Percentiles rank a stretch among this genome's conserved stretches.
These are phyloP conservation scores for Cephus sareptanus DNA, from an alignment of 2,888 invertebrate species.

Conservation along the genomic window DNA sequence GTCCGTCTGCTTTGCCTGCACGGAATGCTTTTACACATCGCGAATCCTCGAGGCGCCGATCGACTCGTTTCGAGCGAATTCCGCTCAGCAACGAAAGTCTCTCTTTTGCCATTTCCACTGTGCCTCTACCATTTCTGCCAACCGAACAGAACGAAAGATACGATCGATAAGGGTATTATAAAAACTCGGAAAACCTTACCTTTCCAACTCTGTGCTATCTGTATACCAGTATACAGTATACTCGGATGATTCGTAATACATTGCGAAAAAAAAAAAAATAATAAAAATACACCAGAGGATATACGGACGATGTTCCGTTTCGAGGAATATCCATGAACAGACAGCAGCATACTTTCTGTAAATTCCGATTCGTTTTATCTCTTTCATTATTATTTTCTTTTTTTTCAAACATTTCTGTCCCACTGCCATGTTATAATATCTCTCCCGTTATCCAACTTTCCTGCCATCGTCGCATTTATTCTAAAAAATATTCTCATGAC, in stretches of 20 bases:
- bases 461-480: background rate
- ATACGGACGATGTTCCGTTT: background rate
- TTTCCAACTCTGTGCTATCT: background rate
- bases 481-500: background rate
- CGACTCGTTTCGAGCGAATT: slow-evolving; percentile 7
- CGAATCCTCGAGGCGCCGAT: background rate
- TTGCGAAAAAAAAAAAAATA: background rate
- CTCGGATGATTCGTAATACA: background rate
- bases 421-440: background rate
- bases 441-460: background rate
- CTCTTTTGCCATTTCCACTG: background rate
- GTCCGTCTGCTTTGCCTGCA: background rate
- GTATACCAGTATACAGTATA: background rate
- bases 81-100: background rate
- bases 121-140: background rate
- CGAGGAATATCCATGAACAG: background rate
- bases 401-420: background rate
- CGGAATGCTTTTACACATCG: background rate
- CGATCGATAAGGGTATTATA: background rate
- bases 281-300: background rate
- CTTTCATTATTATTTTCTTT: background rate
- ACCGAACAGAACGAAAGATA: background rate
- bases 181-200: background rate
- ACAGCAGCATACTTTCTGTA: background rate
- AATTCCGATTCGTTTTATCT: background rate